Conservation (phyloP, 2,888 invertebrate genomes). For the Drosophila rellima region DNA sequence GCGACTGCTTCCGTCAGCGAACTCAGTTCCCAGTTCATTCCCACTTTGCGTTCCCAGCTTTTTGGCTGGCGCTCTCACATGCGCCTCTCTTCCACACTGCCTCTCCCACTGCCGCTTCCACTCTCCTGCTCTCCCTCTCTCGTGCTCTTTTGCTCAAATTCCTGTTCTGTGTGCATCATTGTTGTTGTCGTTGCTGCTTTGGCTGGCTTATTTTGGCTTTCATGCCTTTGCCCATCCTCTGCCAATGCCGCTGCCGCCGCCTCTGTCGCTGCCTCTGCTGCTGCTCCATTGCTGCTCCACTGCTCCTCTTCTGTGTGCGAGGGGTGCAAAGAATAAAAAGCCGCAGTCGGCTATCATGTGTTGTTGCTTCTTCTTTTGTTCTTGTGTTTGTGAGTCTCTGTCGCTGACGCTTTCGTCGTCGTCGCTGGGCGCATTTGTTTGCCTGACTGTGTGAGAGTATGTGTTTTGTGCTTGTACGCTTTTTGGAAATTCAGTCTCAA, state of each 20-base stretch:
- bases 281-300: too few relatives aligned
- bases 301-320: conserved; percentile 12
- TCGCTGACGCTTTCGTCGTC: conserved; percentile 16
- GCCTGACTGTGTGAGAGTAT: conserved; percentile 37
- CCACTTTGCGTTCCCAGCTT: conserved; percentile 62
- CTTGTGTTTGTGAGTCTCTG: conserved; percentile 56
- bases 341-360: conserved; percentile 48
- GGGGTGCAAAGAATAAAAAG: conserved; percentile 69
- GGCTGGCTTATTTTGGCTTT: conserved; percentile 77
- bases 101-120: background rate
- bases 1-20: conserved; percentile 63
- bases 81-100: conserved; percentile 10
- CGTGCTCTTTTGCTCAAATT: conserved; percentile 53
- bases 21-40: conserved; percentile 68
- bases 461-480: conserved; percentile 71
- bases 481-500: conserved; percentile 86
- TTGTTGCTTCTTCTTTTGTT: conserved; percentile 55
- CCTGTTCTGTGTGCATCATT: conserved; percentile 62
- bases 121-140: conserved; percentile 4
- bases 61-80: conserved; percentile 17
- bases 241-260: conserved; percentile 51
- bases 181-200: conserved; percentile 27
- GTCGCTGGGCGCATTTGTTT: conserved; percentile 50
- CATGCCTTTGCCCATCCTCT: conserved; percentile 48
- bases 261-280: conserved; percentile 30